Percentiles rank a stretch among this genome's conserved stretches.
Evolutionary conservation across 1,140 invertebrate species (phyloP).

Genomic region (Neodiprion fabricii): DNA sequence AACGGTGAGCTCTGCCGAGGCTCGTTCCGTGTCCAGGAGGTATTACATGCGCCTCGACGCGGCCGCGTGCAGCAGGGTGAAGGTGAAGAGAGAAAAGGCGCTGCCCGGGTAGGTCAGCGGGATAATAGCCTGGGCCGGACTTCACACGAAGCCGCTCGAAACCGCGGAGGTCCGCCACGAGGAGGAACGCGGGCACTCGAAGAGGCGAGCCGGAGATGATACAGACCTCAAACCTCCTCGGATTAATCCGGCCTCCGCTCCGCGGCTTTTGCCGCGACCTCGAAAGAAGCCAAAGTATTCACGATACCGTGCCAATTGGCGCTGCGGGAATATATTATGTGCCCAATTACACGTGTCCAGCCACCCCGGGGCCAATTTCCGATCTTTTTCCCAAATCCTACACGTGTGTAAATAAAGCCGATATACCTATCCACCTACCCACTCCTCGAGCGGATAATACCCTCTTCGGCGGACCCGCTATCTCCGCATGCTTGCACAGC

Average conservation of each 20-base stretch:
- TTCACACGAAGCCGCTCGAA: slow-evolving; percentile 61
- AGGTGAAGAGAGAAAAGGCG: neutral
- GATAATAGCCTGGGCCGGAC: slow-evolving; percentile 57
- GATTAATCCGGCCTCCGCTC: neutral
- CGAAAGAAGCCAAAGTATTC: neutral
- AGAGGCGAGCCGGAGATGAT: slow-evolving; percentile 46
- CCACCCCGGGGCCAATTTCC: neutral
- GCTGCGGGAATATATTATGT: neutral
- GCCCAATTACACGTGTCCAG: neutral
- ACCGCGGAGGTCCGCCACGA: slow-evolving; percentile 28
- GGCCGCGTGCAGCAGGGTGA: too few species aligned
- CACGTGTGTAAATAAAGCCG: slow-evolving; percentile 9
- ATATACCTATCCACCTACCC: slow-evolving; percentile 23
- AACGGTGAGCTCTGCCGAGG: too few species aligned
- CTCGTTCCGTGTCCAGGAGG: too few species aligned
- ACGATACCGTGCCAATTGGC: neutral
- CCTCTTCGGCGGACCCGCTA: slow-evolving; percentile 22
- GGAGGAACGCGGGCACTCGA: too few species aligned
- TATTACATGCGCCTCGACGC: too few species aligned
- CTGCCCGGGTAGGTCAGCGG: slow-evolving; percentile 38
- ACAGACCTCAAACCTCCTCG: slow-evolving; percentile 39
- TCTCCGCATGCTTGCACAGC: slow-evolving; percentile 27
- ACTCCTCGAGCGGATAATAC: neutral
- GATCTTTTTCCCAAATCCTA: too few species aligned
- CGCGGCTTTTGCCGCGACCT: neutral